These are phyloP conservation scores for Idaea straminata DNA, from an alignment of 2,888 invertebrate species.

Conservation along the genomic window DNA sequence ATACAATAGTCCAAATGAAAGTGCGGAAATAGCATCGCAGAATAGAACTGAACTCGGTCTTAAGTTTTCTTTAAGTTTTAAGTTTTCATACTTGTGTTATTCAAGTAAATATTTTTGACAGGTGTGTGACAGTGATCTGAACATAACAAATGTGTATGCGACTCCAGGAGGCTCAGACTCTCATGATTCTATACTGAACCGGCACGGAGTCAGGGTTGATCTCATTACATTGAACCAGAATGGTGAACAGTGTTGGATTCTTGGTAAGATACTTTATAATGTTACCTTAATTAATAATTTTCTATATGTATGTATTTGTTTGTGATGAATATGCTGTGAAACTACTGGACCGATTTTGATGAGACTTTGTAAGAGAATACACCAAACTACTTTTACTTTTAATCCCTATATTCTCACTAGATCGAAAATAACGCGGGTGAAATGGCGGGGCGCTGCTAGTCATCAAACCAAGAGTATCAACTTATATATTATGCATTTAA, in stretches of 20 bases:
- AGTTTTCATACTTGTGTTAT: too few species aligned
- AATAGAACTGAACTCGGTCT: background rate
- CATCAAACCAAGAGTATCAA: too few species aligned
- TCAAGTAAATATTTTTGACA: constrained; percentile 21
- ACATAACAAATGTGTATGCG: constrained; percentile 62
- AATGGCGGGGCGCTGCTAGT: too few species aligned
- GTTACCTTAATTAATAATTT: background rate
- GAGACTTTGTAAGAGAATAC: too few species aligned
- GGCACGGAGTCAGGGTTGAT: constrained; percentile 62
- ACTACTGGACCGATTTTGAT: too few species aligned
- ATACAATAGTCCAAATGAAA: too few species aligned
- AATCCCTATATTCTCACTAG: too few species aligned
- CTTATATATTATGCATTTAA: too few species aligned
- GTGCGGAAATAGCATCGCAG: too few species aligned
- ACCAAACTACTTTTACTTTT: too few species aligned
- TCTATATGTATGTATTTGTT: background rate
- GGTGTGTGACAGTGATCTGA: constrained; percentile 68
- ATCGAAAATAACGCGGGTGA: too few species aligned
- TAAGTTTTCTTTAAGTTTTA: too few species aligned
- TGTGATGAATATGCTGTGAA: background rate
- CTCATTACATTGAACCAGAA: constrained; percentile 60
- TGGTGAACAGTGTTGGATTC: constrained; percentile 63
- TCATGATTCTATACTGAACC: constrained; percentile 56
- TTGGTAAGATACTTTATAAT: constrained; percentile 40
- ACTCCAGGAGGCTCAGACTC: constrained; percentile 57